Conservation (phyloP, 2,113 vertebrate genomes). For the Sturnus vulgaris region DNA sequence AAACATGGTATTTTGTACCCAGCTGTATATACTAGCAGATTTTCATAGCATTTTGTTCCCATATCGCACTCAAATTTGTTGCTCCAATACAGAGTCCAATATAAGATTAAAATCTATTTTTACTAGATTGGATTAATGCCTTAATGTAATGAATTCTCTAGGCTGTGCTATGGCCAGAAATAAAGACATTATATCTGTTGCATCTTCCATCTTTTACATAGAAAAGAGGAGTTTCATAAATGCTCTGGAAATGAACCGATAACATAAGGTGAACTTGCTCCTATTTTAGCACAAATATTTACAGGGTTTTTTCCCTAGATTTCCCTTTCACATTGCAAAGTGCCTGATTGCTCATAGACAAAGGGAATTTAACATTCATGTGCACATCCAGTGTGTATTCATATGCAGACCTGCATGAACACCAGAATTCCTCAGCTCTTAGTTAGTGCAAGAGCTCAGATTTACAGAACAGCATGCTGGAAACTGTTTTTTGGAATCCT, state of each 20-base stretch:
- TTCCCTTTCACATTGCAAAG: not conserved
- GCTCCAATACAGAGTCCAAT: not conserved
- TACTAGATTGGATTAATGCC: not conserved
- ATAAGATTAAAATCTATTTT: not conserved
- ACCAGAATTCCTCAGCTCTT: not conserved
- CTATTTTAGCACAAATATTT: not conserved
- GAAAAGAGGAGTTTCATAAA: not conserved
- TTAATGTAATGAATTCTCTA: not conserved
- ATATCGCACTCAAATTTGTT: not conserved
- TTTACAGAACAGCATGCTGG: not conserved
- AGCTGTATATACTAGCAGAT: not conserved
- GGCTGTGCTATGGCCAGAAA: not conserved
- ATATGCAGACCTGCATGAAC: not conserved
- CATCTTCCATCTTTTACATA: not conserved
- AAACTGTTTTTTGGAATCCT: not conserved
- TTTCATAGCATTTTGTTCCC: not conserved
- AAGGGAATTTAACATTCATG: not conserved
- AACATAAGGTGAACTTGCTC: not conserved
- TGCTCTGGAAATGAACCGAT: not conserved
- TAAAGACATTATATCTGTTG: not conserved
- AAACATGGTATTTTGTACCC: not conserved
- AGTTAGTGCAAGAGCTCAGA: not conserved
- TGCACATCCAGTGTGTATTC: not conserved
- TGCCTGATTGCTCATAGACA: not conserved
- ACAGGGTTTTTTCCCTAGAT: not conserved